A percentile compares a stretch with the other conserved stretches of the same genome.
Evolutionary conservation across 2,888 invertebrate genomes (phyloP).

Genomic region (Hirtodrosophila alboralis): DNA sequence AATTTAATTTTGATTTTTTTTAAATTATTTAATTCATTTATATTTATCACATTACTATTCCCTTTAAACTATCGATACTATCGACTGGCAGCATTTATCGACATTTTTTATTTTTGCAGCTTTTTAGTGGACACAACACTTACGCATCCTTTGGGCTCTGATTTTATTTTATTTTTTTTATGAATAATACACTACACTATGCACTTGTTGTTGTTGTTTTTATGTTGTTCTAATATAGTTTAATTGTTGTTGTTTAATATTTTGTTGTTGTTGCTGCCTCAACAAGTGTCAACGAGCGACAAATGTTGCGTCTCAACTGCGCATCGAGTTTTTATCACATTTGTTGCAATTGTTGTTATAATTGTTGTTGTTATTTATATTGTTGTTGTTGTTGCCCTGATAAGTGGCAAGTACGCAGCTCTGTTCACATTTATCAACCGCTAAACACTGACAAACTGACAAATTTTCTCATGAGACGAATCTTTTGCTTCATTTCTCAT

Average conservation of each 20-base stretch:
- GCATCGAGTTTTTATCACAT: constrained; percentile 14
- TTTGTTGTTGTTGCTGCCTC: constrained; percentile 16
- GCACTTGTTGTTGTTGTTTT: constrained; percentile 18
- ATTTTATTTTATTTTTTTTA: too few relatives aligned
- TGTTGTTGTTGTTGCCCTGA: constrained; percentile 32
- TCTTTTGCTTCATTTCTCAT: constrained; percentile 6
- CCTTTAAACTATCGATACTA: too few relatives aligned
- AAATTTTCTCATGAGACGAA: too few relatives aligned
- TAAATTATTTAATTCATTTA: too few relatives aligned
- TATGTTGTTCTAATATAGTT: too few relatives aligned
- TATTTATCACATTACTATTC: too few relatives aligned
- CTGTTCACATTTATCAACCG: constrained; percentile 41
- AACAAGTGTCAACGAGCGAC: constrained; percentile 19
- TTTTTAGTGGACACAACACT: constrained; percentile 40
- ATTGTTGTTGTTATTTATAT: neutral
- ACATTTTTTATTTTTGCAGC: too few relatives aligned
- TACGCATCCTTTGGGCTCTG: constrained; percentile 69
- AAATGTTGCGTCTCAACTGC: constrained; percentile 23
- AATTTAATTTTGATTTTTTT: too few relatives aligned
- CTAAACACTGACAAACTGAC: constrained; percentile 38
- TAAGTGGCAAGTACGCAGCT: constrained; percentile 17
- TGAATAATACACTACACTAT: constrained; percentile 5
- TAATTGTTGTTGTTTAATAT: neutral
- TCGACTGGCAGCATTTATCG: too few relatives aligned
- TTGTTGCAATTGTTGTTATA: constrained; percentile 6